Evolutionary conservation across 2,113 vertebrate genomes (phyloP).

Genomic region (Galemys pyrenaicus): DNA sequence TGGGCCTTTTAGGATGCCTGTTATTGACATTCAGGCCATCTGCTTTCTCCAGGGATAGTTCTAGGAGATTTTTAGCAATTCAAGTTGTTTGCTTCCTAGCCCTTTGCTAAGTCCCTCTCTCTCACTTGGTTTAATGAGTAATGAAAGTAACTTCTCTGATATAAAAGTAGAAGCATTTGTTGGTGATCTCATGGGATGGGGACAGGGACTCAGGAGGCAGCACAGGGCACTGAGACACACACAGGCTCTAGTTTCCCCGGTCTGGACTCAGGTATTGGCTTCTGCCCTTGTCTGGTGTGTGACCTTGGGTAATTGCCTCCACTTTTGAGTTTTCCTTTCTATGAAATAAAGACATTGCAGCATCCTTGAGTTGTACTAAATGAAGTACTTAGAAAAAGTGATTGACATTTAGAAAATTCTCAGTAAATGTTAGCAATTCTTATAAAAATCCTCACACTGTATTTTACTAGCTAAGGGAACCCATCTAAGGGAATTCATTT

Average conservation of each 20-base stretch:
- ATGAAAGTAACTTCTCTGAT: not conserved
- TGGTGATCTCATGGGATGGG: not conserved
- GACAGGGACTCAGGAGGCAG: not conserved
- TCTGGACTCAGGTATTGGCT: not conserved
- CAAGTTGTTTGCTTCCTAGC: not conserved
- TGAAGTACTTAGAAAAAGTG: not conserved
- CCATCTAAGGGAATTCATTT: not conserved
- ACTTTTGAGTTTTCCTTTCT: not conserved
- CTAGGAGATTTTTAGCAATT: not conserved
- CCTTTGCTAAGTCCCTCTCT: not conserved
- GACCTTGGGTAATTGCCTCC: not conserved
- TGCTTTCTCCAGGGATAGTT: not conserved
- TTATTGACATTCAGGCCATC: not conserved
- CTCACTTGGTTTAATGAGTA: not conserved
- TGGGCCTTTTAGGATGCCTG: not conserved
- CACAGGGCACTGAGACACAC: not conserved
- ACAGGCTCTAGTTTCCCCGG: not conserved
- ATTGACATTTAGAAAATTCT: slow-evolving; percentile 1
- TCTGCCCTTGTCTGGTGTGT: not conserved
- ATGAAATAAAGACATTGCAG: not conserved
- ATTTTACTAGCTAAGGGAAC: not conserved
- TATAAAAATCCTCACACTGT: not conserved
- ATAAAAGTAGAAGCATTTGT: not conserved
- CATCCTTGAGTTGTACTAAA: not conserved
- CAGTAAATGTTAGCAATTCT: not conserved